Evolutionary conservation across 2,797 vertebrate genomes (phyloP).

Genomic region (Sebastes diaconus): DNA sequence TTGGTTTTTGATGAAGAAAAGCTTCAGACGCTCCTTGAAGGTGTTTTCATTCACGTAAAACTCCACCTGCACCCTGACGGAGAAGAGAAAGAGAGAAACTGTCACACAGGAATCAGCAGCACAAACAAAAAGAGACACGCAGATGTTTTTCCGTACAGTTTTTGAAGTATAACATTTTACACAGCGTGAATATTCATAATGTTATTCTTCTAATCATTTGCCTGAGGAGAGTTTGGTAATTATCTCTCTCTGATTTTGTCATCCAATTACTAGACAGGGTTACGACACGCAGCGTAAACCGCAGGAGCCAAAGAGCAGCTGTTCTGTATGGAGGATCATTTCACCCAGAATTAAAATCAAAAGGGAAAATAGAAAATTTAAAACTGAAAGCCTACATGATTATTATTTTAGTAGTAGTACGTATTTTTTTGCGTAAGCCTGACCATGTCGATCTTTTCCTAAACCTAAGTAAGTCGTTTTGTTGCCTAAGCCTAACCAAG

Average conservation of each 20-base stretch:
- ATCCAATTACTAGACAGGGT: constrained; percentile 20
- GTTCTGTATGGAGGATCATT: not conserved
- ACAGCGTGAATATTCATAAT: constrained; percentile 32
- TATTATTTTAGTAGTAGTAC: not conserved
- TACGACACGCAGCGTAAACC: not conserved
- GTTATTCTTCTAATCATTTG: constrained; percentile 38
- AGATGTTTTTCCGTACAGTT: not conserved
- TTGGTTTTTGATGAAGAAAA: constrained; percentile 99
- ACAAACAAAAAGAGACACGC: not conserved
- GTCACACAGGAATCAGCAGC: constrained; percentile 12
- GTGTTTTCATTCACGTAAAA: constrained; percentile 98
- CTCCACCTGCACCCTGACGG: constrained; percentile 92
- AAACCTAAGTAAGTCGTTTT: no score
- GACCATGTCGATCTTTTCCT: no score
- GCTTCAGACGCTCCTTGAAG: constrained; percentile 96
- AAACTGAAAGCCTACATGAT: not conserved
- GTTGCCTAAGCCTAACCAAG: no score
- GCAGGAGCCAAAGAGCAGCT: not conserved
- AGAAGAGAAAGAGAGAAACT: constrained; percentile 3
- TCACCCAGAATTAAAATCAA: not conserved
- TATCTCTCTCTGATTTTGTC: constrained; percentile 34
- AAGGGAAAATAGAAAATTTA: not conserved
- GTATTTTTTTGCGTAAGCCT: rapidly evolving
- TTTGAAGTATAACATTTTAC: not conserved
- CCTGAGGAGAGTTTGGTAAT: constrained; percentile 29